These are phyloP conservation scores for Lacerta viridis DNA, from an alignment of 2,797 vertebrate species.

Conservation along the genomic window DNA sequence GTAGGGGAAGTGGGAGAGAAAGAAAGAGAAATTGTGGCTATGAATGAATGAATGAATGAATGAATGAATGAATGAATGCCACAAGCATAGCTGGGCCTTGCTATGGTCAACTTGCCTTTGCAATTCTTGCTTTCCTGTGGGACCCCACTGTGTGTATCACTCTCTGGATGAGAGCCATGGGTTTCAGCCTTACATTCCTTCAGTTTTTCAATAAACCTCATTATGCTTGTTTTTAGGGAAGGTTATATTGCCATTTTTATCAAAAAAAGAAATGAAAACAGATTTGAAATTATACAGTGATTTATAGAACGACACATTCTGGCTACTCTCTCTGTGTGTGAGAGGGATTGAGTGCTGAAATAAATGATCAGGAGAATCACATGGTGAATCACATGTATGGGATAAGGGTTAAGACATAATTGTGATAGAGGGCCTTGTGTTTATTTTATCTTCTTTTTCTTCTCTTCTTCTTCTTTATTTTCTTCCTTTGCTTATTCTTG, in stretches of 20 bases:
- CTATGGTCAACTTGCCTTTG: background rate
- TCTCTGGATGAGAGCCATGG: background rate
- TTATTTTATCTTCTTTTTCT: background rate
- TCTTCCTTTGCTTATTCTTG: background rate
- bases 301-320: background rate
- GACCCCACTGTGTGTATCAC: background rate
- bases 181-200: background rate
- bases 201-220: background rate
- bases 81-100: background rate
- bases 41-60: slow-evolving; percentile 3
- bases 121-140: background rate
- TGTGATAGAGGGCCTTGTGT: background rate
- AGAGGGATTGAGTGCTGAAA: background rate
- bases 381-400: background rate
- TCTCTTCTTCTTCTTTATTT: background rate
- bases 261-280: background rate
- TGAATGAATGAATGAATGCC: background rate
- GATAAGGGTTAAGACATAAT: background rate
- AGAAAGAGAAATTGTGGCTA: background rate
- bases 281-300: background rate
- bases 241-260: background rate
- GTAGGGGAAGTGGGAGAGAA: background rate
- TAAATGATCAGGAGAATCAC: background rate
- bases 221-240: slow-evolving; percentile 9
- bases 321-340: background rate